Percentiles rank a stretch among this genome's conserved stretches.
Evolutionary conservation across 2,888 invertebrate genomes (phyloP).

Genomic region (Thysanoteuthis rhombus): DNA sequence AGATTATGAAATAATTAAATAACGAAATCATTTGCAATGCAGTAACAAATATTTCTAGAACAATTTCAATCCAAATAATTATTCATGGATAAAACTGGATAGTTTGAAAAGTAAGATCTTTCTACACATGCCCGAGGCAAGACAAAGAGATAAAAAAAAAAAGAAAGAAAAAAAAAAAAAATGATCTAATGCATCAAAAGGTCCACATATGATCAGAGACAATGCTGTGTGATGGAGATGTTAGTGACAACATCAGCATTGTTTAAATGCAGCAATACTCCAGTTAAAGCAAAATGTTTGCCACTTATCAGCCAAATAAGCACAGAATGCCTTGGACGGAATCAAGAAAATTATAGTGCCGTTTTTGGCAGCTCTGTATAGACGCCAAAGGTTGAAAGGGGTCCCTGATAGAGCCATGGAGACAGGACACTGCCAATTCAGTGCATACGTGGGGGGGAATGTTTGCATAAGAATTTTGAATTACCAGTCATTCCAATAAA

Average conservation of each 20-base stretch:
- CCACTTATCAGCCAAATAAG: neutral
- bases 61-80: neutral
- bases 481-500: neutral
- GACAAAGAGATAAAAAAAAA: too few relatives aligned
- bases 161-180: neutral
- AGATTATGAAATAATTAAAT: neutral
- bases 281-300: neutral
- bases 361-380: neutral
- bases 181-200: neutral
- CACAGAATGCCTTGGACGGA: neutral
- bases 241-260: neutral
- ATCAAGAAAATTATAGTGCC: neutral
- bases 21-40: neutral
- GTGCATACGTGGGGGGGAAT: neutral
- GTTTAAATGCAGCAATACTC: neutral
- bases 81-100: too few relatives aligned
- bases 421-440: conserved; percentile 12
- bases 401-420: neutral
- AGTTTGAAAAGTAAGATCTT: too few relatives aligned
- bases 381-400: neutral
- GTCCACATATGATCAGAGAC: neutral
- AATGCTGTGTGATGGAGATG: neutral
- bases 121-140: too few relatives aligned
- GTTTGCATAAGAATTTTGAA: neutral
- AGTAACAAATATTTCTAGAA: neutral